Percentiles rank a stretch among this genome's conserved stretches.
phyloP scores from a whole-genome alignment of 1,140 invertebrate species.

The Bemisia tabaci region DNA sequence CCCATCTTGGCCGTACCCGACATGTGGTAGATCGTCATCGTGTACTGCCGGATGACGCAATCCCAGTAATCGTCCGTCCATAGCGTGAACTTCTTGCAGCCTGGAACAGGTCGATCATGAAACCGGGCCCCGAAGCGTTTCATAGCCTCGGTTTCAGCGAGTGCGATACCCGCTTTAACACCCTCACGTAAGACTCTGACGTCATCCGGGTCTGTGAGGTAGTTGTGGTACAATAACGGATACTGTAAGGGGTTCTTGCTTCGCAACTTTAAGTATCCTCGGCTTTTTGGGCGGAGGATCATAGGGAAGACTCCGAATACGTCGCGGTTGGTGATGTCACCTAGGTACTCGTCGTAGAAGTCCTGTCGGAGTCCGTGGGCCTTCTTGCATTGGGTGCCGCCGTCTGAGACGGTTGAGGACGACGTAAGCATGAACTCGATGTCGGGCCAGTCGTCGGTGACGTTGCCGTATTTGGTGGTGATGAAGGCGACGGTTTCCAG shows the following conservation, averaged over 20 bases:
- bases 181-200: conserved; percentile 65
- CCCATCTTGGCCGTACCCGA: conserved; percentile 61
- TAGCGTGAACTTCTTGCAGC: conserved; percentile 53
- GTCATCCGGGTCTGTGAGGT: conserved; percentile 67
- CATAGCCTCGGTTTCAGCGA: conserved; percentile 40
- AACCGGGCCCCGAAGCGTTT: conserved; percentile 53
- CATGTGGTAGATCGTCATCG: conserved; percentile 76
- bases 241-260: conserved; percentile 69
- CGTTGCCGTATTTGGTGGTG: conserved; percentile 71
- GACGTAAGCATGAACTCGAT: conserved; percentile 80
- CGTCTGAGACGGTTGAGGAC: conserved; percentile 61
- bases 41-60: conserved; percentile 44
- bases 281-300: conserved; percentile 71
- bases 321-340: conserved; percentile 51
- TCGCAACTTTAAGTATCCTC: conserved; percentile 56
- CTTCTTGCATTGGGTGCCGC: conserved; percentile 46
- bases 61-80: conserved; percentile 25
- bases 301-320: conserved; percentile 70
- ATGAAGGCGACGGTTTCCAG: conserved; percentile 74
- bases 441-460: conserved; percentile 73
- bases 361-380: conserved; percentile 65
- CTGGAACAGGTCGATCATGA: conserved; percentile 53
- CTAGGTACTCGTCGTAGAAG: conserved; percentile 59
- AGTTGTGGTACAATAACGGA: conserved; percentile 79
- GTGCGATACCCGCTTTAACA: conserved; percentile 65